A percentile compares a stretch with the other conserved stretches of the same genome.
These are phyloP conservation scores for Palythoa grandiflora DNA, from an alignment of 92 coral and sea anemone genomes.

Conservation along the genomic window DNA sequence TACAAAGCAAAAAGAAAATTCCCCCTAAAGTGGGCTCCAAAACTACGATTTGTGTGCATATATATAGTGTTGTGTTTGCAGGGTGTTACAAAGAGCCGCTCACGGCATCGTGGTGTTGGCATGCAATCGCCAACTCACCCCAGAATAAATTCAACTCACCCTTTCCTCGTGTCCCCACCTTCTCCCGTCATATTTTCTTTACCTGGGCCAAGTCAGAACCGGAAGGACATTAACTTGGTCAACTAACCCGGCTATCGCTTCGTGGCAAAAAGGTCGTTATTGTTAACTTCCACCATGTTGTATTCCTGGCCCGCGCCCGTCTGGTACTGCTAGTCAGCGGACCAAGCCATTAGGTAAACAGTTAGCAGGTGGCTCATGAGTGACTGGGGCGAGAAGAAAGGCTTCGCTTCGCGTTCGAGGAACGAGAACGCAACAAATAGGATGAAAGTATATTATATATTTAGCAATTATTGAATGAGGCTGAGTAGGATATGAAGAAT, in stretches of 20 bases:
- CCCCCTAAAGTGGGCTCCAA: conserved; percentile 21
- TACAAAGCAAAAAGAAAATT: conserved; percentile 57
- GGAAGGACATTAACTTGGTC: conserved; percentile 42
- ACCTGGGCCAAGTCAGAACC: conserved; percentile 55
- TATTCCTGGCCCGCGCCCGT: conserved; percentile 94
- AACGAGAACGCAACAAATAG: too few species aligned
- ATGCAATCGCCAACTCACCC: conserved; percentile 58
- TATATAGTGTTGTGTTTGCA: conserved; percentile 59
- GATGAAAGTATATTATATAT: too few species aligned
- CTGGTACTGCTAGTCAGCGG: conserved; percentile 98
- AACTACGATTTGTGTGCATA: conserved; percentile 42
- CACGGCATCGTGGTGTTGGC: conserved; percentile 69
- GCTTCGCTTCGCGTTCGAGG: not conserved
- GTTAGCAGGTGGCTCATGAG: conserved; percentile 3
- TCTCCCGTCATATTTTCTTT: conserved; percentile 84
- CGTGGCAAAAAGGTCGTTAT: conserved; percentile 85
- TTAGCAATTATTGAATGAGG: too few species aligned
- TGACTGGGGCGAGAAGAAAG: conserved; percentile 36
- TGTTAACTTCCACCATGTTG: conserved; percentile 89
- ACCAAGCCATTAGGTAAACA: conserved; percentile 61
- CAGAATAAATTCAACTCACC: conserved; percentile 71
- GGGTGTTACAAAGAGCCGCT: conserved; percentile 65
- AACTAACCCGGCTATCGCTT: conserved; percentile 35
- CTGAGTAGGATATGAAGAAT: too few species aligned
- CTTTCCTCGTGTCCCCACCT: conserved; percentile 86